Base-by-base conservation (phyloP, 37 sponge, comb jelly and placozoan species). In the Tethya wilhelma region DNA sequence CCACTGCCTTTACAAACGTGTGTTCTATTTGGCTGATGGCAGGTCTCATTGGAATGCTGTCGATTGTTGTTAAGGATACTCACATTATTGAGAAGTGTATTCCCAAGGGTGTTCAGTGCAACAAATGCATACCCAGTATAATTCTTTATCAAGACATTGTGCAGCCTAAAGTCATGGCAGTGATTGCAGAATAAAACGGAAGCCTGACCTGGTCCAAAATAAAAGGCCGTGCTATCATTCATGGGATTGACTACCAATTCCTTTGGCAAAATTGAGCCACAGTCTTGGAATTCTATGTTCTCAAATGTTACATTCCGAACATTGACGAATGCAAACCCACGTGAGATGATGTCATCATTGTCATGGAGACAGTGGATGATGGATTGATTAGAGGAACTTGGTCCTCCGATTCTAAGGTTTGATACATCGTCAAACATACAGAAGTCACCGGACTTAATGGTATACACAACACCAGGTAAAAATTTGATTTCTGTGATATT, bases 291-390 rank as follows among this genome's bases (percentile, higher is more conserved):
- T 28, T 34, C 41, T 34, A 79, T 32, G 36, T 79, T 67, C 38
- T 30, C 28, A 23, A 79, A 46, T 28, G 79, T 67, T 11, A 79
- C 38, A 53, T 22, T 39, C 23, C 36, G 22, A 1, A 49, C 56
- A 49, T 79, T 79, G 55, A 44, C 49, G 33, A 79, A 79, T 7
- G 56, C 66, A 65, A 79, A 79, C 28, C 63, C 63, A 26, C 63
- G 20, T n/a, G n/a, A n/a, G n/a, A n/a, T n/a, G n/a, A n/a, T n/a
- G n/a, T n/a, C n/a, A n/a, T n/a, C n/a, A 36, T 4, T n/a, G 25
- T 12, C 19, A 19, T 53, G 56, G 12, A 12, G 12, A 20, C 74
- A 73, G 49, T 9, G 34, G 57, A 53, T 73, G 22, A 38, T 73
- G 19, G 56, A 20, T 53, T 19, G 17, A 9, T 43, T 73, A 9